These are phyloP conservation scores for Pseudomugil tenellus DNA, from an alignment of 2,797 vertebrate species.

Conservation along the genomic window DNA sequence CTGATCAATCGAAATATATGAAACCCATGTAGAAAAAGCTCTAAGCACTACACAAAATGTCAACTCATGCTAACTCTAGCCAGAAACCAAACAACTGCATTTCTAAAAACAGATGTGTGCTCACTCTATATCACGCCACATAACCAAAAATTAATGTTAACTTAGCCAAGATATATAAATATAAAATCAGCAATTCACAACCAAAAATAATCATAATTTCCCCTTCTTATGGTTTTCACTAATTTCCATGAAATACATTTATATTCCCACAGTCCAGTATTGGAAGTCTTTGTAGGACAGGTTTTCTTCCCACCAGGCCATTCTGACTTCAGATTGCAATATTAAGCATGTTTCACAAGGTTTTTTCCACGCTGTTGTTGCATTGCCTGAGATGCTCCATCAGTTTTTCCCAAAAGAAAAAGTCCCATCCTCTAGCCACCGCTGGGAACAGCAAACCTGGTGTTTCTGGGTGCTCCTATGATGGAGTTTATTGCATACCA, in stretches of 20 bases:
- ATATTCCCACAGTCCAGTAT: not conserved
- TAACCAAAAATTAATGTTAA: not conserved
- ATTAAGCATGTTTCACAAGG: not conserved
- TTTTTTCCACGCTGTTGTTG: not conserved
- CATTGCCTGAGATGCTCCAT: conserved; percentile 9
- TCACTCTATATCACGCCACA: not conserved
- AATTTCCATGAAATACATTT: not conserved
- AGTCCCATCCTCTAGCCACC: conserved; percentile 2
- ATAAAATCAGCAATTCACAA: not conserved
- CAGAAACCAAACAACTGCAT: not conserved
- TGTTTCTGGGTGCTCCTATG: not conserved
- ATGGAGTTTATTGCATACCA: not conserved
- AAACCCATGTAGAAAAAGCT: not conserved
- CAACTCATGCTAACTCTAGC: not conserved
- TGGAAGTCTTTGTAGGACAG: not conserved
- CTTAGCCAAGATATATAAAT: too few relatives aligned
- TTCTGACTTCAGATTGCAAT: not conserved
- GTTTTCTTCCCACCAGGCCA: not conserved
- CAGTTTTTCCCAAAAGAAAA: conserved; percentile 9
- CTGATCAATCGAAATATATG: not conserved
- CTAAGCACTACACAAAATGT: not conserved
- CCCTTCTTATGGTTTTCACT: not conserved
- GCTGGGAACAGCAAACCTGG: not conserved
- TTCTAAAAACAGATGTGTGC: not conserved
- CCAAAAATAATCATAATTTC: not conserved